phyloP scores from a whole-genome alignment of 2,113 vertebrate genomes.

The Callithrix jacchus region DNA sequence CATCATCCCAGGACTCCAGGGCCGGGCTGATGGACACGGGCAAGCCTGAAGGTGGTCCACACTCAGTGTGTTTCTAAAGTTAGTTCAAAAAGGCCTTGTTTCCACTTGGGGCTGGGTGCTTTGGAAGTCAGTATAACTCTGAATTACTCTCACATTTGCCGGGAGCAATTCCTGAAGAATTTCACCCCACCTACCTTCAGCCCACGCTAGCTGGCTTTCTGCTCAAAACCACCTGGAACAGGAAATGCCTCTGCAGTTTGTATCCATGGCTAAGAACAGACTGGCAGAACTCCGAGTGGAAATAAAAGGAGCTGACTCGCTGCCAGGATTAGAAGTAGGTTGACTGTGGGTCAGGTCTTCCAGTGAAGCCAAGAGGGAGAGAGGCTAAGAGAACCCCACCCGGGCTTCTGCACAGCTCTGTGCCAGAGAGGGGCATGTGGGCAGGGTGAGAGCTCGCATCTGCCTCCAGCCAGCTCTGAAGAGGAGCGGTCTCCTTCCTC shows the following conservation, averaged over 20 bases:
- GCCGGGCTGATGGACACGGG: neutral
- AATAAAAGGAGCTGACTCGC: slow-evolving; percentile 74
- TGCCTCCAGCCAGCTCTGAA: neutral
- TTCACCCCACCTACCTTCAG: slow-evolving; percentile 80
- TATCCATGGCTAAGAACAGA: slow-evolving; percentile 77
- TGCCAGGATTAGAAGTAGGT: slow-evolving; percentile 74
- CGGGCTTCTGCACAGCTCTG: neutral
- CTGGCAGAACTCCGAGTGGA: slow-evolving; percentile 76
- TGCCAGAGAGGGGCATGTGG: neutral
- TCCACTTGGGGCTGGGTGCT: slow-evolving; percentile 72
- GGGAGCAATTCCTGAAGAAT: slow-evolving; percentile 81
- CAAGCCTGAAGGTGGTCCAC: slow-evolving; percentile 21
- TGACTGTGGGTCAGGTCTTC: slow-evolving; percentile 76
- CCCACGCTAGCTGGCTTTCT: slow-evolving; percentile 79
- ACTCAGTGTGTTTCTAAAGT: slow-evolving; percentile 55
- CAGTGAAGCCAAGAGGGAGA: slow-evolving; percentile 42
- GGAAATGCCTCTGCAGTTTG: slow-evolving; percentile 83
- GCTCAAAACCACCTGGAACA: slow-evolving; percentile 81
- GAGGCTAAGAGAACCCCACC: neutral
- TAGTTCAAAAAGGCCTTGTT: slow-evolving; percentile 63
- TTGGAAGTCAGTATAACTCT: slow-evolving; percentile 70
- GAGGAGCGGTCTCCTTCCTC: fast-evolving
- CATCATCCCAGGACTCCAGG: neutral
- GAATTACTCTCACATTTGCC: slow-evolving; percentile 76
- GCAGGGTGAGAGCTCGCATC: neutral